phyloP scores from a whole-genome alignment of 2,888 invertebrate species.

The Oscheius myriophilus region DNA sequence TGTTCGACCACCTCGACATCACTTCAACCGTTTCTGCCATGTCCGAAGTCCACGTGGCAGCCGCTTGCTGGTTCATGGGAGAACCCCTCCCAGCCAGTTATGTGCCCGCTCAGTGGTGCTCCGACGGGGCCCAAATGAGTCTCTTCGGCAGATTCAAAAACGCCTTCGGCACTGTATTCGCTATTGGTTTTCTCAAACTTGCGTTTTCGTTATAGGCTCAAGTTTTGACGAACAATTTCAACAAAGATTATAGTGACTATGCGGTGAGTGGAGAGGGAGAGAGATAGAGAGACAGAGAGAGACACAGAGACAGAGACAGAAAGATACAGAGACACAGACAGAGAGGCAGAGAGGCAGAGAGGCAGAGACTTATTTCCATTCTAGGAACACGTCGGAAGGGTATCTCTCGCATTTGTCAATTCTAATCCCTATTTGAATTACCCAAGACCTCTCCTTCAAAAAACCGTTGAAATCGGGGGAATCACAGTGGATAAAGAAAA shows the following conservation, averaged over 20 bases:
- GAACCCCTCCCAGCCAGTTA: conserved; percentile 21
- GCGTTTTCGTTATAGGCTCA: not conserved
- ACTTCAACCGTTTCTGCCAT: conserved; percentile 18
- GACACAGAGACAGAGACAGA: no score
- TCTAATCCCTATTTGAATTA: conserved; percentile 19
- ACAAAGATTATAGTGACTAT: not conserved
- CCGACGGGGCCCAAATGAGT: not conserved
- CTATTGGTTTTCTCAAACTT: not conserved
- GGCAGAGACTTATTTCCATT: no score
- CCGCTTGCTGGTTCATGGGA: conserved; percentile 36
- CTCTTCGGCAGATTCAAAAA: not conserved
- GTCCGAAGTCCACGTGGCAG: conserved; percentile 32
- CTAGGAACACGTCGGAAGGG: not conserved
- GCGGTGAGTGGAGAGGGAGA: not conserved
- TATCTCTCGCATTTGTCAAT: conserved; percentile 16
- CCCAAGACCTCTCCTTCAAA: conserved; percentile 16
- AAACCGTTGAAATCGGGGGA: conserved; percentile 22
- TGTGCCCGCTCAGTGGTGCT: conserved; percentile 10
- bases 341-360: no score
- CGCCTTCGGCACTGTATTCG: no score
- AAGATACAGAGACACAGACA: no score
- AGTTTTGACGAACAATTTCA: not conserved
- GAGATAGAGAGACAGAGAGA: no score
- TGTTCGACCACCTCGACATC: no score
- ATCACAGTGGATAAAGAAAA: conserved; percentile 8